These are phyloP conservation scores for Ichneumon xanthorius DNA, from an alignment of 2,888 invertebrate species.

Conservation along the genomic window DNA sequence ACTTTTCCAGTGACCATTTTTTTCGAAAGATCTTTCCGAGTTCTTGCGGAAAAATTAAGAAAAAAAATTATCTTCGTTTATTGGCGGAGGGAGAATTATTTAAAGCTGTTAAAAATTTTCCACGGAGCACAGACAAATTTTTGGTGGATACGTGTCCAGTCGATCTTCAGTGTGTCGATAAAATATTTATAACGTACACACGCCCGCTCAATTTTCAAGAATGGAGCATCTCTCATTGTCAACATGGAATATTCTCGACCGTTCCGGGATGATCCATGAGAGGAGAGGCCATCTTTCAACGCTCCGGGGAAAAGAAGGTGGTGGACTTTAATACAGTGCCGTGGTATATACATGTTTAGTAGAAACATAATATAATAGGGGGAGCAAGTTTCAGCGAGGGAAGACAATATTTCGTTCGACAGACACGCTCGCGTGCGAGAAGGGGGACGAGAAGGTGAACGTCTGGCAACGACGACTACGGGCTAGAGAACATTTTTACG, in stretches of 20 bases:
- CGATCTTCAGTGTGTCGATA: constrained; percentile 40
- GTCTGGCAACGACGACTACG: not conserved
- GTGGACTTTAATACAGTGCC: not conserved
- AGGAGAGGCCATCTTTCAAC: constrained; percentile 42
- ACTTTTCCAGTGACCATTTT: not conserved
- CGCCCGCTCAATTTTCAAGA: constrained; percentile 37
- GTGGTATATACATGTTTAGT: not conserved
- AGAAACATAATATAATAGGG: constrained; percentile 1
- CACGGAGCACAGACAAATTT: not conserved
- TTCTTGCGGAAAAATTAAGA: too few relatives aligned
- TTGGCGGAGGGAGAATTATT: not conserved
- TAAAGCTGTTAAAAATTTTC: not conserved
- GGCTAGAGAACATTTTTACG: not conserved
- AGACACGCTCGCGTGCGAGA: constrained; percentile 21
- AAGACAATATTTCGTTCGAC: constrained; percentile 32
- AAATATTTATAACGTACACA: constrained; percentile 34
- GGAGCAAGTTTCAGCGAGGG: constrained; percentile 5
- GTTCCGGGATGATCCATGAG: constrained; percentile 32
- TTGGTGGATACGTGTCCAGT: constrained; percentile 14
- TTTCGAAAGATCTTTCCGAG: not conserved
- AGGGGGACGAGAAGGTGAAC: not conserved
- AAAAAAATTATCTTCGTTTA: not conserved
- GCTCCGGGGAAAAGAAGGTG: constrained; percentile 16
- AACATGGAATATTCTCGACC: constrained; percentile 6
- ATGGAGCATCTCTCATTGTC: constrained; percentile 36